These are phyloP conservation scores for Esox masquinongy DNA, from an alignment of 2,797 vertebrate genomes.

Conservation along the genomic window DNA sequence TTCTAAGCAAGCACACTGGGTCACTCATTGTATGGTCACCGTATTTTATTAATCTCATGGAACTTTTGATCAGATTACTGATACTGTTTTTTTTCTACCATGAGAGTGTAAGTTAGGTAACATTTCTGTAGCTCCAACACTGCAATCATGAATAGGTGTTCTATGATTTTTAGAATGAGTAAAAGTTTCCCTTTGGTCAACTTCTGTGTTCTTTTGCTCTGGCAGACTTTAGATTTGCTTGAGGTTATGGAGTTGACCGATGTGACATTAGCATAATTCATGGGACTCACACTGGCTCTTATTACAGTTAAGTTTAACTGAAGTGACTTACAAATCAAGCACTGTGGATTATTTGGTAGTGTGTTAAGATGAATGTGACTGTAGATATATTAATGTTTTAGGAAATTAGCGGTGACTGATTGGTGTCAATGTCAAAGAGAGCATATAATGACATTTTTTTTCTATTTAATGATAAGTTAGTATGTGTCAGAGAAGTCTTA, in stretches of 20 bases:
- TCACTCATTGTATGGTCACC: background rate
- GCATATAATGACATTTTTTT: background rate
- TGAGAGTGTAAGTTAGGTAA: background rate
- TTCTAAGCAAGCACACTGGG: background rate
- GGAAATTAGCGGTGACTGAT: slow-evolving; percentile 13
- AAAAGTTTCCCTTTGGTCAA: background rate
- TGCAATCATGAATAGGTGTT: background rate
- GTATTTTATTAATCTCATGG: background rate
- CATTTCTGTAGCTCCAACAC: background rate
- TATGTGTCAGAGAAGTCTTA: background rate
- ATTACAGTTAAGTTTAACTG: background rate
- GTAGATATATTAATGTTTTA: slow-evolving; percentile 2
- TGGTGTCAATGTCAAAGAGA: slow-evolving; percentile 10
- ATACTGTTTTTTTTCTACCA: background rate
- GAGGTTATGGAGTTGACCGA: background rate
- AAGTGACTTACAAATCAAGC: background rate
- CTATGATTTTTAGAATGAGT: background rate
- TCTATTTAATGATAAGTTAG: background rate
- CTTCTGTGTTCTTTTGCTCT: background rate
- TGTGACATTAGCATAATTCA: background rate
- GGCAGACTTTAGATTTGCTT: background rate
- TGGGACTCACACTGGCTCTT: background rate
- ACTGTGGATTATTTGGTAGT: background rate
- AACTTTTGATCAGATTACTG: background rate
- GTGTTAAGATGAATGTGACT: slow-evolving; percentile 1